Percentiles rank a stretch among this genome's conserved stretches.
Conservation (phyloP, 1,140 invertebrate genomes). For the Bombus haemorrhoidalis region DNA sequence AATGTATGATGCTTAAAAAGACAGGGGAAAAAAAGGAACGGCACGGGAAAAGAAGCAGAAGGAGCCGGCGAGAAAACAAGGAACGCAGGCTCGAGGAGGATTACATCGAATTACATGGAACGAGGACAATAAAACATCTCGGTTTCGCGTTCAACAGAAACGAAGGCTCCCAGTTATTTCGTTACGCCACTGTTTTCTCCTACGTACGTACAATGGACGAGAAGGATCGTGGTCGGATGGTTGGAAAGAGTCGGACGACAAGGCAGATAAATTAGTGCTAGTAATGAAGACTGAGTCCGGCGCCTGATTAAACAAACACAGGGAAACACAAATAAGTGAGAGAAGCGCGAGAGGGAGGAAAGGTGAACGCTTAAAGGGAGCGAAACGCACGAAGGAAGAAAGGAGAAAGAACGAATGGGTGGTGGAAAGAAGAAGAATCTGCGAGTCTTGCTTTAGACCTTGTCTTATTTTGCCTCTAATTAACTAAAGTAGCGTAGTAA, state of each 20-base stretch:
- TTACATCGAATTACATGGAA: slow-evolving; percentile 39
- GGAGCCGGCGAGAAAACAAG: slow-evolving; percentile 16
- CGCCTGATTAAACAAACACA: slow-evolving; percentile 81
- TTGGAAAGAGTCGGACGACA: slow-evolving; percentile 71
- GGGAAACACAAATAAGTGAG: slow-evolving; percentile 73
- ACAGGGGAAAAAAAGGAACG: not conserved
- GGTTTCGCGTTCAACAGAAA: slow-evolving; percentile 45
- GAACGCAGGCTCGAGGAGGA: slow-evolving; percentile 16
- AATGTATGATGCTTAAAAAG: slow-evolving; percentile 7
- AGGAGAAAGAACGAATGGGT: slow-evolving; percentile 24
- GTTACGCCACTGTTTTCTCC: slow-evolving; percentile 58
- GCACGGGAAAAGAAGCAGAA: not conserved
- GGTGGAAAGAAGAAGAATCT: slow-evolving; percentile 51
- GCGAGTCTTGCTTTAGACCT: slow-evolving; percentile 44
- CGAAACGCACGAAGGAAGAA: slow-evolving; percentile 23
- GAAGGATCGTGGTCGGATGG: slow-evolving; percentile 16
- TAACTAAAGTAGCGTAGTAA: slow-evolving; percentile 68
- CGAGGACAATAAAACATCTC: slow-evolving; percentile 22
- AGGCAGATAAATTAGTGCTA: slow-evolving; percentile 77
- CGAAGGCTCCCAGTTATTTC: slow-evolving; percentile 49
- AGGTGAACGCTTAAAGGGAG: slow-evolving; percentile 12
- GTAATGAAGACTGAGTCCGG: slow-evolving; percentile 79
- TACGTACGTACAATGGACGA: slow-evolving; percentile 23
- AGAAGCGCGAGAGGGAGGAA: slow-evolving; percentile 39
- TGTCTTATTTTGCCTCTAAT: slow-evolving; percentile 71